These are phyloP conservation scores for Trogon surrucura DNA, from an alignment of 2,113 vertebrate species.

Conservation along the genomic window DNA sequence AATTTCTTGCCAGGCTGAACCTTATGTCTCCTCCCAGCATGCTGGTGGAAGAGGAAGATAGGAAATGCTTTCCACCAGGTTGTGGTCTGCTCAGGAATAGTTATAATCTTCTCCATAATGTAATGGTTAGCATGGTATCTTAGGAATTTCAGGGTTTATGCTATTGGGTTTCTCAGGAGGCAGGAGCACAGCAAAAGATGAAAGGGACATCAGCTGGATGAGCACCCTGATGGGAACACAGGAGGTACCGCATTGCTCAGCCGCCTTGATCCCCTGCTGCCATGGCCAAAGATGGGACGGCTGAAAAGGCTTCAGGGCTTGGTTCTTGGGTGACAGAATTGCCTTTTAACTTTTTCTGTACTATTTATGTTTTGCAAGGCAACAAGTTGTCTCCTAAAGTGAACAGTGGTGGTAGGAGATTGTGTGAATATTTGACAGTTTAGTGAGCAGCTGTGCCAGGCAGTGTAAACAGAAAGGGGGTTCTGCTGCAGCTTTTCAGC, in stretches of 20 bases:
- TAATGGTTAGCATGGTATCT: slow-evolving; percentile 5
- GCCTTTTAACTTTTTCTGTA: not conserved
- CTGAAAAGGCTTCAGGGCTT: not conserved
- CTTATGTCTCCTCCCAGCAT: not conserved
- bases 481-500: not conserved
- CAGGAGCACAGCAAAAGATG: not conserved
- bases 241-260: not conserved
- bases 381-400: not conserved
- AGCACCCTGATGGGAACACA: not conserved
- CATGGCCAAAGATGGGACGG: not conserved
- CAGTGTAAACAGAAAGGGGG: not conserved
- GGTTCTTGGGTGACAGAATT: not conserved
- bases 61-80: slow-evolving; percentile 36
- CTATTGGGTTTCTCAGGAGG: not conserved
- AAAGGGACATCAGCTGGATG: not conserved
- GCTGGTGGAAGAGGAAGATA: not conserved
- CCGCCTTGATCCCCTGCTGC: not conserved
- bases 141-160: not conserved
- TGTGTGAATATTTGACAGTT: not conserved
- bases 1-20: not conserved
- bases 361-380: not conserved
- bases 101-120: not conserved
- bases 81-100: not conserved
- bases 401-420: not conserved
- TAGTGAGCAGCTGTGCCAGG: not conserved